Conservation (phyloP, 2,888 invertebrate species). For the Drosophila glabriapex region DNA sequence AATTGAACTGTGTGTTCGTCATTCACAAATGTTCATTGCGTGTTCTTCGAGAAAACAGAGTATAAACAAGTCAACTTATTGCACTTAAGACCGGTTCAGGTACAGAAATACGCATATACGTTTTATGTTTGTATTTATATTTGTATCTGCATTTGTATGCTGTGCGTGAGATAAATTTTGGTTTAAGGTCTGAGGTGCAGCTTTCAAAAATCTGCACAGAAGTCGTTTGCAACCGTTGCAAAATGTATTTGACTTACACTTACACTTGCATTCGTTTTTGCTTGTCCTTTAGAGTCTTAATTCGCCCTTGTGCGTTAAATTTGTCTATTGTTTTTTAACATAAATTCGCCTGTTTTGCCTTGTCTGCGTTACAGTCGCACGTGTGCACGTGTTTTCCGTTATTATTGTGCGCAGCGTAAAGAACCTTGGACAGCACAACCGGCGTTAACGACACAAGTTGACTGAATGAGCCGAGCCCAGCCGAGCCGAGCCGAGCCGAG, state of each 20-base stretch:
- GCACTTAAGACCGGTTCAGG: not conserved
- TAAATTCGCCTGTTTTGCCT: not conserved
- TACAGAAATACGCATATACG: not conserved
- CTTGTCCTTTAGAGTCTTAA: not conserved
- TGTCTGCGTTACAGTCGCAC: constrained; percentile 8
- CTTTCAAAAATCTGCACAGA: not conserved
- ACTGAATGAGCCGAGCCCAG: constrained; percentile 12
- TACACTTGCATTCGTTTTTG: not conserved
- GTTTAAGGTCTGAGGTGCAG: not conserved
- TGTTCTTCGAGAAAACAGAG: not conserved
- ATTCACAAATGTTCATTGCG: not conserved
- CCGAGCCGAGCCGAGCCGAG: not conserved
- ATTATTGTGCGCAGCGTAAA: constrained; percentile 40
- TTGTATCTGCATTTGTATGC: not conserved
- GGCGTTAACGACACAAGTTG: constrained; percentile 18
- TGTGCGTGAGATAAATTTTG: not conserved
- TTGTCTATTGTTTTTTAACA: not conserved
- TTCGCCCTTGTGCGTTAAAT: constrained; percentile 11
- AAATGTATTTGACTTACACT: not conserved
- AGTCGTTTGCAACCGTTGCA: too few species aligned
- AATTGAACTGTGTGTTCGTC: not conserved
- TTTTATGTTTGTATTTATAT: not conserved
- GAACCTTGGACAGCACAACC: constrained; percentile 16
- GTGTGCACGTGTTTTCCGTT: constrained; percentile 71
- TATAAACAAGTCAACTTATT: not conserved